Conservation (phyloP, 2,888 invertebrate species). For the Dryadula phaetusa region DNA sequence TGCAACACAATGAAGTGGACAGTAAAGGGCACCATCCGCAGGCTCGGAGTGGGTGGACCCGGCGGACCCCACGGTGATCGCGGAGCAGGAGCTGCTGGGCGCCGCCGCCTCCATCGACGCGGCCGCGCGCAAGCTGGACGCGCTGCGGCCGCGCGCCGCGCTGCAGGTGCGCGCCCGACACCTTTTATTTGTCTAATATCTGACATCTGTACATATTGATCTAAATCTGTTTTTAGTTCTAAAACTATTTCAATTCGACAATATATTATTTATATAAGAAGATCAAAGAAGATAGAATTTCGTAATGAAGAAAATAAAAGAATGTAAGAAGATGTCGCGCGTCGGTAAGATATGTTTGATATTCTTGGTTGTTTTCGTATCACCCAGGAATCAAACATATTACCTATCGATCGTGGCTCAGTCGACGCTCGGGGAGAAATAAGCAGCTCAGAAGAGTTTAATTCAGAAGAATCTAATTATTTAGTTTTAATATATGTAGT, state of each 20-base stretch:
- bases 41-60: constrained; percentile 98
- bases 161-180: too few species aligned
- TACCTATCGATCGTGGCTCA: constrained; percentile 88
- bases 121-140: constrained; percentile 97
- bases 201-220: too few species aligned
- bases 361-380: constrained; percentile 99
- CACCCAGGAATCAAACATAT: constrained; percentile 99
- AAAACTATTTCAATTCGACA: too few species aligned
- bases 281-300: constrained; percentile 31
- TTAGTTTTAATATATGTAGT: too few species aligned
- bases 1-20: too few species aligned
- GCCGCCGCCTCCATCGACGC: constrained; percentile 99
- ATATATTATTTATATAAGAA: constrained; percentile 8
- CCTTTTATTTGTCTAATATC: too few species aligned
- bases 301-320: constrained; percentile 33
- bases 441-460: too few species aligned
- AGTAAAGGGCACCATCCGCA: constrained; percentile 53
- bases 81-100: constrained; percentile 97
- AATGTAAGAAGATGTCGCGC: constrained; percentile 55
- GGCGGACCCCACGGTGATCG: constrained; percentile 98
- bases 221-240: too few species aligned
- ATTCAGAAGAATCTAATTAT: too few species aligned
- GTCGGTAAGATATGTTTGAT: constrained; percentile 99
- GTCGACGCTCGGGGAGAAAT: constrained; percentile 40
- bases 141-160: constrained; percentile 93